Evolutionary conservation across 1,140 invertebrate species (phyloP).

Genomic region (Drosophila repleta): DNA sequence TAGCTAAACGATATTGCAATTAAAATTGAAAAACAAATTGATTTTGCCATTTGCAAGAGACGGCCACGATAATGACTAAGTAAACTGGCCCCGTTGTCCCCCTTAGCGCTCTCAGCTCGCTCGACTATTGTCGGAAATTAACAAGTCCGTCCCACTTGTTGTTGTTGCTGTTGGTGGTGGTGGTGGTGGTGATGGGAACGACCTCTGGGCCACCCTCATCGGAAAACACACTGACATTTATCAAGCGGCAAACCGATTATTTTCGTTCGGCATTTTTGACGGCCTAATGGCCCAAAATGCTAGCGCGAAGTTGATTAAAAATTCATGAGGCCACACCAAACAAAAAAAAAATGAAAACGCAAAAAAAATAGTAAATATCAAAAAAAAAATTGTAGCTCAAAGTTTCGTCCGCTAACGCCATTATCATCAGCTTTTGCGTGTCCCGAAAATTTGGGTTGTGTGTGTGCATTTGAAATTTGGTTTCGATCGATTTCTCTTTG

Average conservation of each 20-base stretch:
- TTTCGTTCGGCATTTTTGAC: slow-evolving; percentile 44
- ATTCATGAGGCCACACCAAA: slow-evolving; percentile 46
- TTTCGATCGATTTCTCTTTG: slow-evolving; percentile 40
- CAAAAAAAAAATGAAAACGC: not conserved
- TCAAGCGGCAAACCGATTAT: slow-evolving; percentile 45
- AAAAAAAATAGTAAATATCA: slow-evolving; percentile 1
- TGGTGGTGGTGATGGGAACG: no score
- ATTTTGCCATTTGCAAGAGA: slow-evolving; percentile 59
- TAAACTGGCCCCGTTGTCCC: slow-evolving; percentile 31
- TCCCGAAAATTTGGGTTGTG: slow-evolving; percentile 29
- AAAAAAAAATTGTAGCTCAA: slow-evolving; percentile 13
- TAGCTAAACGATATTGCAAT: slow-evolving; percentile 66
- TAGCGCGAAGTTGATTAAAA: slow-evolving; percentile 56
- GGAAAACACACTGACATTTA: slow-evolving; percentile 43
- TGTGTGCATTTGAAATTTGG: slow-evolving; percentile 36
- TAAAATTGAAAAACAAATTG: slow-evolving; percentile 60
- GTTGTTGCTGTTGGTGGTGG: slow-evolving; percentile 2
- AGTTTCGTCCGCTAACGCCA: slow-evolving; percentile 23
- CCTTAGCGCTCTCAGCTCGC: not conserved
- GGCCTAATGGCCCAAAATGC: slow-evolving; percentile 55
- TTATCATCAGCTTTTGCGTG: slow-evolving; percentile 36
- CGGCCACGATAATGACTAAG: slow-evolving; percentile 50
- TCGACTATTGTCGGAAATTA: slow-evolving; percentile 24
- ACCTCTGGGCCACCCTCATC: not conserved
- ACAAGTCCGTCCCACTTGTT: slow-evolving; percentile 3